Evolutionary conservation across 2,797 vertebrate species (phyloP).

Genomic region (Pseudopleuronectes americanus): DNA sequence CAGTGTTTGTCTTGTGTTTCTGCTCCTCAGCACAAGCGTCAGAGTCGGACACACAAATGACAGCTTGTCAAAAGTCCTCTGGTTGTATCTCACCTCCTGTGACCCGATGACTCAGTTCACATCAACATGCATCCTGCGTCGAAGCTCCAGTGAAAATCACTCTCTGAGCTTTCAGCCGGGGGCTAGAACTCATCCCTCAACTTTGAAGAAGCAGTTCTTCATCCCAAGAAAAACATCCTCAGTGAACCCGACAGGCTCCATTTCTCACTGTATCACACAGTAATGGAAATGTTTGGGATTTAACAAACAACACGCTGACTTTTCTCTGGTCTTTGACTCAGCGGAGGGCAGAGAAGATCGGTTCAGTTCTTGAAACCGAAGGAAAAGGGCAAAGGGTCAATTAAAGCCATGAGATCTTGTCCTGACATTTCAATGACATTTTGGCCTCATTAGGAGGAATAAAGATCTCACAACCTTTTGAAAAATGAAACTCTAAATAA

Average conservation of each 20-base stretch:
- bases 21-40: background rate
- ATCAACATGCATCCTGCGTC: background rate
- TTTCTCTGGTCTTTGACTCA: background rate
- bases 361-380: too few relatives aligned
- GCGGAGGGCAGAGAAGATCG: too few relatives aligned
- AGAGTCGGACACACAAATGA: constrained; percentile 10
- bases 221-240: too few relatives aligned
- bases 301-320: background rate
- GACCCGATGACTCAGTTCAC: constrained; percentile 3
- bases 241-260: too few relatives aligned
- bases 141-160: background rate
- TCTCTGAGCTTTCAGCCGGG: background rate
- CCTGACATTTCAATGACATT: too few relatives aligned
- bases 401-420: too few relatives aligned
- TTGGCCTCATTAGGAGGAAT: too few relatives aligned
- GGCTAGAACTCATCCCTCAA: background rate
- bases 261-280: too few relatives aligned
- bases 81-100: too few relatives aligned
- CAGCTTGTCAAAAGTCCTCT: background rate
- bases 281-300: background rate
- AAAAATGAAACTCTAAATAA: too few relatives aligned
- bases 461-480: too few relatives aligned
- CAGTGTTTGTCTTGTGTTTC: constrained; percentile 5
- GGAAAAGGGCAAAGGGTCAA: too few relatives aligned
- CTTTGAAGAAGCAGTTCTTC: background rate